Conservation (phyloP, 2,888 invertebrate species). For the Endotricha flammealis region DNA sequence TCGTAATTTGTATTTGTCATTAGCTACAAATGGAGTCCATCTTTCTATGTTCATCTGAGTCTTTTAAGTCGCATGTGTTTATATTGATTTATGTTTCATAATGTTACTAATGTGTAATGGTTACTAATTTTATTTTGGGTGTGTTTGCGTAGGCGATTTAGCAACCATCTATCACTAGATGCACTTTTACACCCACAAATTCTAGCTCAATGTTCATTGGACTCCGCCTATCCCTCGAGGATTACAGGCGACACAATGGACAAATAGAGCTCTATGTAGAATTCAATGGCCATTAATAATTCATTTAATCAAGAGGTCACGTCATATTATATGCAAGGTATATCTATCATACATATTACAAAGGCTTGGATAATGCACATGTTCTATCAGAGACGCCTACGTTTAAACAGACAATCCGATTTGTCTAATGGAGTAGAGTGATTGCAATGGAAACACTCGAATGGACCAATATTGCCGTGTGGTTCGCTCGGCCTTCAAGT, state of each 20-base stretch:
- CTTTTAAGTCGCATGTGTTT: too few species aligned
- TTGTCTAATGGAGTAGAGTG: slow-evolving; percentile 40
- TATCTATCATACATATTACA: slow-evolving; percentile 23
- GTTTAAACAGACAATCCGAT: slow-evolving; percentile 34
- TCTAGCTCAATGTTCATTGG: too few species aligned
- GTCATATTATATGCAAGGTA: slow-evolving; percentile 16
- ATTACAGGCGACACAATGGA: too few species aligned
- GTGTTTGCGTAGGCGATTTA: too few species aligned
- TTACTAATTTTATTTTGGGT: too few species aligned
- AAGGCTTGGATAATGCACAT: slow-evolving; percentile 23
- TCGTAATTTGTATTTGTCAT: slow-evolving; percentile 23
- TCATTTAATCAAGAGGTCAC: slow-evolving; percentile 20
- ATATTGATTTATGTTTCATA: too few species aligned
- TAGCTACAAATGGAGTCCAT: too few species aligned
- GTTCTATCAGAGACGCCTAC: slow-evolving; percentile 29
- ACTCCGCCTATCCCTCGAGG: too few species aligned
- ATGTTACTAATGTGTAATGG: too few species aligned
- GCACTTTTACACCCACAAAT: too few species aligned
- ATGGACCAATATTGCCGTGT: slow-evolving; percentile 46
- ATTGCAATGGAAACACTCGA: slow-evolving; percentile 43
- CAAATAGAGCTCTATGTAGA: slow-evolving; percentile 19
- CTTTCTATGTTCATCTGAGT: too few species aligned
- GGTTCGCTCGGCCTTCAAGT: slow-evolving; percentile 48
- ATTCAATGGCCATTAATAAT: slow-evolving; percentile 19
- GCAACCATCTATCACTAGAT: too few species aligned